Percentiles rank a stretch among this genome's conserved stretches.
phyloP scores from a whole-genome alignment of 2,888 invertebrate species.

The Gymnosoma rotundatum region DNA sequence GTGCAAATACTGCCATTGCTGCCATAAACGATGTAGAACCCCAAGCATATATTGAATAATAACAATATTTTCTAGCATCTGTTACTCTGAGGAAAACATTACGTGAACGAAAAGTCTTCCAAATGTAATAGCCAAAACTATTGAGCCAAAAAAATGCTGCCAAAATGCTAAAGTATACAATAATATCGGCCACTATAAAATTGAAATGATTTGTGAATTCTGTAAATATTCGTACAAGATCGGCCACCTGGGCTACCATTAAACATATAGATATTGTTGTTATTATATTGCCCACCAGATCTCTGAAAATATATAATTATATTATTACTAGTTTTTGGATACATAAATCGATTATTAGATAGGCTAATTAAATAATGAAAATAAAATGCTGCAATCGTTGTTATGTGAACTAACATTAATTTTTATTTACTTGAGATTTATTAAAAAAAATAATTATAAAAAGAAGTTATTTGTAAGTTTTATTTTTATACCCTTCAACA shows the following conservation, averaged over 20 bases:
- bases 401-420: too few species aligned
- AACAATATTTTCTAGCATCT: conserved; percentile 93
- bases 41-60: conserved; percentile 93
- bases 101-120: conserved; percentile 93
- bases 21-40: conserved; percentile 88
- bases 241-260: conserved; percentile 89
- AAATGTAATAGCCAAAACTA: conserved; percentile 92
- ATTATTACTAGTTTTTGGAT: too few species aligned
- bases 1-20: conserved; percentile 89
- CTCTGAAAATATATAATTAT: conserved; percentile 79
- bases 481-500: too few species aligned
- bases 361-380: too few species aligned
- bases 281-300: conserved; percentile 92
- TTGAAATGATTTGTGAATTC: conserved; percentile 91
- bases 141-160: conserved; percentile 94
- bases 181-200: conserved; percentile 90
- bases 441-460: too few species aligned
- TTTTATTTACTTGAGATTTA: too few species aligned
- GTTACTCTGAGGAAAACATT: conserved; percentile 93
- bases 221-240: conserved; percentile 90
- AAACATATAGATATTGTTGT: conserved; percentile 91
- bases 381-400: too few species aligned
- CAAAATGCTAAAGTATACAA: conserved; percentile 89
- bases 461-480: too few species aligned
- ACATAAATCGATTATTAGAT: too few species aligned